Base-by-base conservation (phyloP, 2,888 invertebrate species). In the Callinectes sapidus region DNA sequence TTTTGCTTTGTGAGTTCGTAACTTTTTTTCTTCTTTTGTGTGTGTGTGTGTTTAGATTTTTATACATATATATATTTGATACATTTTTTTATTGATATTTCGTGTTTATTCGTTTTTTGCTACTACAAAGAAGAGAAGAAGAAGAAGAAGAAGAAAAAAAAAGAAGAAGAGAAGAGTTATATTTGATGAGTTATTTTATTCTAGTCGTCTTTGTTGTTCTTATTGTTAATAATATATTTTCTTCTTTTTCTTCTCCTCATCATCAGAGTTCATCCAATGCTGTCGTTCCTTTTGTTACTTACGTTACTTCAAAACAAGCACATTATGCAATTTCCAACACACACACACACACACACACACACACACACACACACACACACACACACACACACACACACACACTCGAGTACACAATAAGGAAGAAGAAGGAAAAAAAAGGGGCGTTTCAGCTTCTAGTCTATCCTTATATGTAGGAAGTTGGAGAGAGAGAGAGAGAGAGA, bases 401-500 rank as follows among this genome's bases (percentile, higher is more conserved):
- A 61, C 61, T 23, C 61, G 23, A 23, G 23, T 16, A 61, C 18
- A 23, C 18, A 8, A 10, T 23, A 23, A 61, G 13, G 10, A 23
- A 61, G 18, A 61, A 23, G 39, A 39, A 5, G 39, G 5, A 61
- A 23, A 61, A 23, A 23, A 23, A 61, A 2, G 13, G 61, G 6
- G 61, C 23, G 61, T 61, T 61, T 61, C 23, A 23, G 61, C 61
- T 61, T 23, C 61, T 23, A 61, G 61, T 61, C 13, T 61, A 23
- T 23, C 61, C 61, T 8, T 23, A 23, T 2, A 23, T 8, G 10
- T 3, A 77, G 81, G 28, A 28, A 81, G 81, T 32, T 32, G 28
- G 77, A 81, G 77, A 81, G 77, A 81, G 77, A 81, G 77, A 81
- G 77, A 81, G 77, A 81, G 77, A 81, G 77, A 81, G 77, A 81